Evolutionary conservation across 2,888 invertebrate genomes (phyloP), one percentile per base, ranked within the genome.

Genomic region (Morinoia aosen): DNA sequence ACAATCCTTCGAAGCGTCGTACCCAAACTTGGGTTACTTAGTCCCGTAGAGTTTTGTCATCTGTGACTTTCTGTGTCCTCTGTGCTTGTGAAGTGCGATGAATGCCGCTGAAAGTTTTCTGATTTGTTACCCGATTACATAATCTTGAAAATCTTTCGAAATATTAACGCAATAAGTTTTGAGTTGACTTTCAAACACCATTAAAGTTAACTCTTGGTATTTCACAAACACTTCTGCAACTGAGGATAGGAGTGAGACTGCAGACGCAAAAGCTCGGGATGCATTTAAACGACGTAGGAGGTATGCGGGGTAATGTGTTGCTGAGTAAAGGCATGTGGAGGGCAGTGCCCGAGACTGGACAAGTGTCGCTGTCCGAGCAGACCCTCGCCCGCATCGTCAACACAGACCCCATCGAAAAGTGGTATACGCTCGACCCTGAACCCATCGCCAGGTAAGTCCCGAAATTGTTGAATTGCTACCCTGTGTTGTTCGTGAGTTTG

Each of bases 371-470:
- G 95, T 95, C 96, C 48, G 96, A 96, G 90, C 95, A 95, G 88
- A 95, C 95, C 57, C 90, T 95, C 57, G 95, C 95, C 19, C 88
- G 64, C 95, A 94, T 97, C 95, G 97, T 98, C 96, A 97, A 97
- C 96, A 97, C 97, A 48, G 97, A 97, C n/a, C 97, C 97, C n/a
- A 97, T 98, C 96, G 97, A 97, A 76, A 97, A 97, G 96, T 97
- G 97, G 97, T 98, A 97, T 97, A 97, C 97, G 95, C 97, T 98
- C 96, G 98, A 98, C 96, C 97, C 97, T 19, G 97, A 97, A 96
- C 97, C 97, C 12, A 97, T 98, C 96, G 97, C 97, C 95, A 97
- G 97, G 98, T 97, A 97, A 97, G 97, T 97, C 95, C 16, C 64
- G 12, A 25, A 76, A 95, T 33, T 76, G n/a, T 91, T 91, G 8